A percentile compares a stretch with the other conserved stretches of the same genome.
These are phyloP conservation scores for Philereme vetulata DNA, from an alignment of 2,888 invertebrate species.

Conservation along the genomic window DNA sequence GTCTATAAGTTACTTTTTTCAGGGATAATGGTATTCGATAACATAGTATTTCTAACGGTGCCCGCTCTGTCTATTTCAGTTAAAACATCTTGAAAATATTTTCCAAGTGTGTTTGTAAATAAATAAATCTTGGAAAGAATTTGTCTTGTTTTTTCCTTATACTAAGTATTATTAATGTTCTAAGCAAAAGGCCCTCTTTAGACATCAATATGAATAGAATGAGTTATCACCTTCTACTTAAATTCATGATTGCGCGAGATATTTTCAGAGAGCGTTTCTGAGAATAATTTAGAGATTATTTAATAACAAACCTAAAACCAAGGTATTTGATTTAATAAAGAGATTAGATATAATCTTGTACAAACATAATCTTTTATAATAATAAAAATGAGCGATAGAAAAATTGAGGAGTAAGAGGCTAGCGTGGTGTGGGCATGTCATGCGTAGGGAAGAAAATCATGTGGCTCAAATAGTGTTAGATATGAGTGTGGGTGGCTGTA, in stretches of 20 bases:
- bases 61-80: too few species aligned
- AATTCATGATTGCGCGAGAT: slow-evolving; percentile 11
- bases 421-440: too few species aligned
- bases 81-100: background rate
- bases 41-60: too few species aligned
- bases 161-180: slow-evolving; percentile 36
- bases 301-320: background rate
- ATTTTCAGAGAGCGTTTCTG: background rate
- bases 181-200: slow-evolving; percentile 24
- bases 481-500: too few species aligned
- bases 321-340: background rate
- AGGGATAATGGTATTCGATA: too few species aligned
- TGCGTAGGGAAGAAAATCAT: too few species aligned
- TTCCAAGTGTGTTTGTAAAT: slow-evolving; percentile 35
- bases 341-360: too few species aligned
- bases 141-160: slow-evolving; percentile 34
- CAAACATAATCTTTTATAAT: too few species aligned
- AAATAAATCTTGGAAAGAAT: slow-evolving; percentile 35
- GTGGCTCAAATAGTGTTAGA: too few species aligned
- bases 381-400: too few species aligned
- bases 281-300: background rate
- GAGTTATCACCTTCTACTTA: slow-evolving; percentile 20
- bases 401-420: too few species aligned
- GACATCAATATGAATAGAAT: slow-evolving; percentile 35
- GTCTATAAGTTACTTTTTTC: too few species aligned